Conservation (phyloP, 2,797 vertebrate genomes). For the Sebastes cheni region DNA sequence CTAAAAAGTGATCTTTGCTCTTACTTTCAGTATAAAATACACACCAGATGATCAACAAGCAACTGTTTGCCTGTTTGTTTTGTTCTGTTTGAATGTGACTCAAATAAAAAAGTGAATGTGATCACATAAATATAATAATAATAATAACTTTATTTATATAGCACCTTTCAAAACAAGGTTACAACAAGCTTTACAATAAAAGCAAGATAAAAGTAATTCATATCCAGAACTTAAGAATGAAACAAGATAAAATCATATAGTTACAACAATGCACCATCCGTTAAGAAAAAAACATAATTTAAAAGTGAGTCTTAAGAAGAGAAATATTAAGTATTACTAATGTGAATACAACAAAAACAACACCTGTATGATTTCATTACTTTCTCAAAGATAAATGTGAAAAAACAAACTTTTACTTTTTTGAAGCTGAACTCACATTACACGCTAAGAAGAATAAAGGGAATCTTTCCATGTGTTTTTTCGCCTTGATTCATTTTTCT, state of each 20-base stretch:
- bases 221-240: too few relatives aligned
- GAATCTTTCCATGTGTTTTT: slow-evolving; percentile 33
- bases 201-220: too few relatives aligned
- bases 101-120: background rate
- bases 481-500: slow-evolving; percentile 25
- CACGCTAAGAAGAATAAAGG: background rate
- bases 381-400: background rate
- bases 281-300: too few relatives aligned
- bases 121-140: background rate
- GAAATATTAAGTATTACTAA: background rate
- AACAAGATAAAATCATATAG: too few relatives aligned
- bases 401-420: background rate
- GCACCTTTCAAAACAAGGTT: too few relatives aligned
- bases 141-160: too few relatives aligned
- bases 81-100: background rate
- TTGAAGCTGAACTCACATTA: slow-evolving; percentile 11
- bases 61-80: background rate
- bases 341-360: background rate
- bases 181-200: fast-evolving
- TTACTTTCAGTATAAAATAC: background rate
- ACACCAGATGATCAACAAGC: background rate
- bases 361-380: background rate
- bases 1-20: background rate
- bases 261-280: too few relatives aligned
- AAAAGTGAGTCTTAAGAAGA: too few relatives aligned